Conservation (phyloP, 2,888 invertebrate species). For the Limnephilus rhombicus region DNA sequence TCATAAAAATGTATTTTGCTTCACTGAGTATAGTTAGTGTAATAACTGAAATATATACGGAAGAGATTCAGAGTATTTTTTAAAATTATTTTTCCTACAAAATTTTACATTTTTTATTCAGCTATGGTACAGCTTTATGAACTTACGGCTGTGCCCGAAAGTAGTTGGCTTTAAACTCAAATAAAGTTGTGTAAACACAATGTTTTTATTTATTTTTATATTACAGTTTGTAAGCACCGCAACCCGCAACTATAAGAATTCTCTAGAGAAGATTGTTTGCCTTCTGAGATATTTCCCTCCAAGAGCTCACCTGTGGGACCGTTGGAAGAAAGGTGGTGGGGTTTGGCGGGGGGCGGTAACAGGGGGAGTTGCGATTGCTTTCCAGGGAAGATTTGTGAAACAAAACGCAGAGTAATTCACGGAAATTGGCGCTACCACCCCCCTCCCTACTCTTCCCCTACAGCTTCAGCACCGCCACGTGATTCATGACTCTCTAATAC, state of each 20-base stretch:
- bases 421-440: conserved; percentile 64
- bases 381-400: conserved; percentile 77
- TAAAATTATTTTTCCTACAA: too few relatives aligned
- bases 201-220: not conserved
- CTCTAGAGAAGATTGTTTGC: conserved; percentile 5
- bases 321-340: not conserved
- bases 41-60: too few relatives aligned
- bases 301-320: conserved; percentile 64
- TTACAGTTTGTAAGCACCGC: not conserved
- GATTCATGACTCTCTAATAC: conserved; percentile 62
- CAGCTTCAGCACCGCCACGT: conserved; percentile 67
- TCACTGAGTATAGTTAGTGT: too few relatives aligned
- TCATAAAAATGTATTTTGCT: too few relatives aligned
- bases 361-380: conserved; percentile 67
- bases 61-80: too few relatives aligned
- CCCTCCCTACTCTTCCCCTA: conserved; percentile 50
- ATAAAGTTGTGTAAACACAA: not conserved
- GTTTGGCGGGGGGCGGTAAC: conserved; percentile 31
- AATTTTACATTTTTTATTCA: too few relatives aligned
- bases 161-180: not conserved
- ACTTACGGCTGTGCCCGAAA: not conserved
- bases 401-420: conserved; percentile 77
- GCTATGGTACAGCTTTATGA: not conserved
- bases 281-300: conserved; percentile 49
- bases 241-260: not conserved